Base-by-base conservation (phyloP, 1,140 invertebrate genomes). In the Panagrolaimus sp. region DNA sequence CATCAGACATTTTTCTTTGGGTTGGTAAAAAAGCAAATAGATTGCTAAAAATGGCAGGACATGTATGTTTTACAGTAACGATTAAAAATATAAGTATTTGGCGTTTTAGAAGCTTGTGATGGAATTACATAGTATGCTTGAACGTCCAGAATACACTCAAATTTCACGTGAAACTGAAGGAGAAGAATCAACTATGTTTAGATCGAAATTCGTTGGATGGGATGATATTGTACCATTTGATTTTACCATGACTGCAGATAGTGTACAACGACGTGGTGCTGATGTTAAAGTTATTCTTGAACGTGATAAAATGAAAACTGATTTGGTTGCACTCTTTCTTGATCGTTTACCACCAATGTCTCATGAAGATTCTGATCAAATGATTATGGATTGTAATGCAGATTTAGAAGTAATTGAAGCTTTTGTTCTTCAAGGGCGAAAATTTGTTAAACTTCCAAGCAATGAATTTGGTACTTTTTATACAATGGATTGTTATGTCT, bases 221-320 rank as follows among this genome's bases (percentile, higher is more conserved):
- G 96, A 98, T 84, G 95, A 99, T 86, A 93, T 98, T 0, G 93
- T 98, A 73, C 93, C 94, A 1, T 95, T 98, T 5, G 96, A 99
- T 86, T 98, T 96, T 83, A 99, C 96, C 11, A 88, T 96, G 73
- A 98, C 96, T 1, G 93, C 95, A 0, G 93, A 96, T 83, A 97
- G 94, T 1, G 95, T 99, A 0, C 90, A 90, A 38, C 89, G 92
- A 80, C 94, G 95, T 66, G 96, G 96, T 13, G 94, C 92, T 8
- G 93, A 99, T 71, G 65, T 82, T 11, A 83, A 81, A 53, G 78
- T 78, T 61, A 85, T 87, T 51, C 84, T 86, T 84, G 84, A 86
- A 70, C 69, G 84, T 68, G 85, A 87, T 74, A 86, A 87, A 74
- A 84, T 87, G 70, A 87, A 90, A 88, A 89, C 92, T 48, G 95